Conservation (phyloP, 2,888 invertebrate species). For the Cephus spinipes region DNA sequence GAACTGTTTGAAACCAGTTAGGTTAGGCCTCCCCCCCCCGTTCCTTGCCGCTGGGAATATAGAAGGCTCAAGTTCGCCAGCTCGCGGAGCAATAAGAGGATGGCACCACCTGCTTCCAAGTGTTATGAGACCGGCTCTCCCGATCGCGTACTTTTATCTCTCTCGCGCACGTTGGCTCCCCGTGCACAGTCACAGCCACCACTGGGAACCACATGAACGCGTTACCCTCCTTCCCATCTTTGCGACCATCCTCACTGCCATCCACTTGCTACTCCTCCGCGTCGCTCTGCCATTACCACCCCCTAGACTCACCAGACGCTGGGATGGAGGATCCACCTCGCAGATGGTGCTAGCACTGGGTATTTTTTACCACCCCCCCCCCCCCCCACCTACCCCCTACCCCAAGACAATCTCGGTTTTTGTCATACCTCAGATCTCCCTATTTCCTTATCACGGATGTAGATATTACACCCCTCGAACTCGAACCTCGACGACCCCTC, state of each 20-base stretch:
- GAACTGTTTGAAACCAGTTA: too few relatives aligned
- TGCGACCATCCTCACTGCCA: conserved; percentile 24
- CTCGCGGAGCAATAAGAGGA: conserved; percentile 53
- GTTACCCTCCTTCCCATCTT: conserved; percentile 20
- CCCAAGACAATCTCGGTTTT: background rate
- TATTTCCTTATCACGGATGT: background rate
- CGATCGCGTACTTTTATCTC: conserved; percentile 24
- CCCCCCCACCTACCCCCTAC: background rate
- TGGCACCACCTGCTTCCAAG: conserved; percentile 57
- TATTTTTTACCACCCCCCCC: background rate
- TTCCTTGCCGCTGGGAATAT: background rate
- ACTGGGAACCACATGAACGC: too few relatives aligned
- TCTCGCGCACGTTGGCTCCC: background rate
- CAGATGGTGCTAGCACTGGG: background rate
- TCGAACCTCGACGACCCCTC: too few relatives aligned
- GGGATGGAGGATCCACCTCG: background rate
- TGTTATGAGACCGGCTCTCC: conserved; percentile 54
- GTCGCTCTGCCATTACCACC: conserved; percentile 37
- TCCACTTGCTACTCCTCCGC: conserved; percentile 24
- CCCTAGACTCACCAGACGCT: conserved; percentile 24
- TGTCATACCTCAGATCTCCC: background rate
- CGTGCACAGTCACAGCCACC: too few relatives aligned
- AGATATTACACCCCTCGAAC: background rate
- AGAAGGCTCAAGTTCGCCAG: conserved; percentile 43
- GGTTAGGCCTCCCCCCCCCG: too few relatives aligned